A percentile compares a stretch with the other conserved stretches of the same genome.
phyloP scores from a whole-genome alignment of 2,113 vertebrate species.

The Eolophus roseicapilla region DNA sequence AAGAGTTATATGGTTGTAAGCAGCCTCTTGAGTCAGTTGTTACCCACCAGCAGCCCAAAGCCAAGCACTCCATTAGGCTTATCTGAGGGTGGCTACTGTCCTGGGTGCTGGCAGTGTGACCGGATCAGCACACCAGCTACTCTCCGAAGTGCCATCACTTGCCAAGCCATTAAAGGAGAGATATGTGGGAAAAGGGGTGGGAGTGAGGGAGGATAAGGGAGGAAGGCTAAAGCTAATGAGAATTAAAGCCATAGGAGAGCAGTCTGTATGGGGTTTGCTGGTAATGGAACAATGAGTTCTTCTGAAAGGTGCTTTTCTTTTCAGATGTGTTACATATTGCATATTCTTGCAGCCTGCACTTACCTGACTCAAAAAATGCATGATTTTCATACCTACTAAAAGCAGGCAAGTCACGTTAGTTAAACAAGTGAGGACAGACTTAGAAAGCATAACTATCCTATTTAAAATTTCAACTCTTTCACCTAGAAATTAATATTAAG shows the following conservation, averaged over 20 bases:
- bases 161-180: background rate
- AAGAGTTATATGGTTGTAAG: background rate
- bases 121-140: background rate
- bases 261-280: background rate
- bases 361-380: background rate
- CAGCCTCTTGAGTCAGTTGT: background rate
- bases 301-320: background rate
- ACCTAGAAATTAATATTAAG: background rate
- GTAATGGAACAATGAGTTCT: background rate
- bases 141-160: background rate
- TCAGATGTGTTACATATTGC: accelerated
- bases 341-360: background rate
- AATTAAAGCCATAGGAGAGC: background rate
- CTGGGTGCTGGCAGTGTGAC: accelerated
- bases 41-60: background rate
- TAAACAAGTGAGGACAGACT: background rate
- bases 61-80: background rate
- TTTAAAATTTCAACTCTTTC: background rate
- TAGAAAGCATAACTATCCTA: background rate
- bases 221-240: background rate
- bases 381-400: background rate
- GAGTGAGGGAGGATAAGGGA: background rate
- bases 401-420: background rate
- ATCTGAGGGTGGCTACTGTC: accelerated
- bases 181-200: background rate